Percentiles rank a stretch among this genome's conserved stretches.
phyloP scores from a whole-genome alignment of 1,140 invertebrate genomes.

The Achroia grisella region DNA sequence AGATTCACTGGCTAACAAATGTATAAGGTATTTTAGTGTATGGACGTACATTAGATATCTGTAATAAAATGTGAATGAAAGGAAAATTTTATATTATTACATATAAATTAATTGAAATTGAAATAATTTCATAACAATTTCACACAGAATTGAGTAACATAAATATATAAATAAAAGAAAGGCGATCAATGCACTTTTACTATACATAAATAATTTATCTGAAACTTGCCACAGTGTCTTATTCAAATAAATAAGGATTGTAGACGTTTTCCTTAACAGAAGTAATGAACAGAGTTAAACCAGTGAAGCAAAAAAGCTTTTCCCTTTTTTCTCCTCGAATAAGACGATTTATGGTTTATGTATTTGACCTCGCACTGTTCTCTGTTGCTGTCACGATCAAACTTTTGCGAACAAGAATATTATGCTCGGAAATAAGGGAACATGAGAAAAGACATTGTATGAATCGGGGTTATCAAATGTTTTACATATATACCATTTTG shows the following conservation, averaged over 20 bases:
- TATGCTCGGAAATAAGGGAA: slow-evolving; percentile 22
- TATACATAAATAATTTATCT: no score
- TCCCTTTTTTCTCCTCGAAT: slow-evolving; percentile 42
- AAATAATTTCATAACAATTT: no score
- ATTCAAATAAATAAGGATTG: slow-evolving; percentile 9
- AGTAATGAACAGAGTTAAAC: slow-evolving; percentile 46
- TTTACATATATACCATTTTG: no score
- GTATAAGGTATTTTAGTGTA: no score
- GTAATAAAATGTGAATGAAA: no score
- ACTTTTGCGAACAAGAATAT: slow-evolving; percentile 40
- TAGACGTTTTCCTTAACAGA: slow-evolving; percentile 34
- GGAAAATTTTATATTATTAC: no score
- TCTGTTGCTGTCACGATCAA: slow-evolving; percentile 44
- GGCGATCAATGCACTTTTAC: no score
- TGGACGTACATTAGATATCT: no score
- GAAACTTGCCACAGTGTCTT: background rate
- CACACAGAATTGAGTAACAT: no score
- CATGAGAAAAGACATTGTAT: slow-evolving; percentile 17
- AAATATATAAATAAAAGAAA: no score
- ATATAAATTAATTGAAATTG: no score
- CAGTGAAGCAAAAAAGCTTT: slow-evolving; percentile 44
- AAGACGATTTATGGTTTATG: slow-evolving; percentile 63
- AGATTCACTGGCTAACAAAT: no score
- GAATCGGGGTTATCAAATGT: slow-evolving; percentile 7
- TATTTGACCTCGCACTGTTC: slow-evolving; percentile 54